Conservation (phyloP, 2,888 invertebrate genomes). For the Dynastes maya region DNA sequence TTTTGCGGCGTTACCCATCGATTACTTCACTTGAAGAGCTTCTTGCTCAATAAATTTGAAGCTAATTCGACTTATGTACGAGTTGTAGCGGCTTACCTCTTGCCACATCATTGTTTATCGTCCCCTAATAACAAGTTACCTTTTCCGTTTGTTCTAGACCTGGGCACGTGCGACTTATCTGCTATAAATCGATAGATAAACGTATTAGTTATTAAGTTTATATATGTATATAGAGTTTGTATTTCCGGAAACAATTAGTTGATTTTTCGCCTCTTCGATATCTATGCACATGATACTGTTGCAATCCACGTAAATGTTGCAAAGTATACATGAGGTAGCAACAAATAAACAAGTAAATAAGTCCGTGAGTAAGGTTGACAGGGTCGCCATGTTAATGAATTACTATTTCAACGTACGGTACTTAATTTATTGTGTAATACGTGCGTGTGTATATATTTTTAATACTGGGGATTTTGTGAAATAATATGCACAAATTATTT, state of each 20-base stretch:
- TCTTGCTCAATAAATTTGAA: constrained; percentile 12
- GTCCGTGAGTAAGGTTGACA: too few species aligned
- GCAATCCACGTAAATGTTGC: neutral
- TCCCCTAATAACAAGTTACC: neutral
- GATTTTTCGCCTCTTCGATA: neutral
- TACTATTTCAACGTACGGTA: too few species aligned
- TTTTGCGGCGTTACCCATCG: neutral
- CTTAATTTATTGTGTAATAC: too few species aligned
- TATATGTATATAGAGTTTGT: neutral
- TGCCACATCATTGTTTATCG: constrained; percentile 1
- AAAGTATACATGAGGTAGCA: neutral
- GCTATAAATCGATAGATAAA: constrained; percentile 20
- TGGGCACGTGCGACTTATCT: constrained; percentile 23
- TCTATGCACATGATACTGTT: too few species aligned
- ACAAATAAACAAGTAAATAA: constrained; percentile 3
- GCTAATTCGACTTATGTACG: neutral
- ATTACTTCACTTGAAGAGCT: neutral
- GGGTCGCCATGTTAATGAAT: too few species aligned
- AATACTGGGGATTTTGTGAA: too few species aligned
- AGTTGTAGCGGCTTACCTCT: constrained; percentile 2
- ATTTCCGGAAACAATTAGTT: constrained; percentile 40
- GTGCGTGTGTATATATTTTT: too few species aligned
- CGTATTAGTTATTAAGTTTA: constrained; percentile 11
- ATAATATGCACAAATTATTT: too few species aligned
- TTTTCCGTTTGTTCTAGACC: constrained; percentile 4